Evolutionary conservation across 2,113 vertebrate species (phyloP).

Genomic region (Cygnus atratus): DNA sequence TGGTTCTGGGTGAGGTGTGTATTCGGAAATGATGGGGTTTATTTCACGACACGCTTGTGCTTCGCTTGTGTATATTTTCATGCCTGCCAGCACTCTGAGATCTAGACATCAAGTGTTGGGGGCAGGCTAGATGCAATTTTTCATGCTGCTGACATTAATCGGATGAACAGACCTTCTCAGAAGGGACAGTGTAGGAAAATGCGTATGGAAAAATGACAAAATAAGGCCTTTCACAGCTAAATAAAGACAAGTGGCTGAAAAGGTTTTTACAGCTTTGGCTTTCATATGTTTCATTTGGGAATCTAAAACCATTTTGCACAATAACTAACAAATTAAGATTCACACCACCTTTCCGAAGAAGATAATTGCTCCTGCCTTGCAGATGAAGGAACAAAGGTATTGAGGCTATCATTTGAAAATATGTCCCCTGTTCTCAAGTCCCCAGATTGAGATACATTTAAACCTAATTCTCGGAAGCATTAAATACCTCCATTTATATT

Average conservation of each 20-base stretch:
- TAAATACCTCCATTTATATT: constrained; percentile 19
- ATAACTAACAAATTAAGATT: constrained; percentile 41
- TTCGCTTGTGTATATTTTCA: not conserved
- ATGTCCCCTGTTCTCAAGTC: not conserved
- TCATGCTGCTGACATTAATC: constrained; percentile 34
- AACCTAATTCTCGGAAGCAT: constrained; percentile 20
- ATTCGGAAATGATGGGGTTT: not conserved
- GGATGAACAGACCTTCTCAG: constrained; percentile 47
- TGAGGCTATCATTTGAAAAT: constrained; percentile 23
- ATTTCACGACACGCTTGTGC: not conserved
- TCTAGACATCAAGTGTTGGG: not conserved
- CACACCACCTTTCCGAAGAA: constrained; percentile 12
- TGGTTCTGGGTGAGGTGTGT: not conserved
- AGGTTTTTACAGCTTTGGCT: constrained; percentile 25
- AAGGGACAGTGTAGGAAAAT: constrained; percentile 23
- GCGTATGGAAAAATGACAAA: constrained; percentile 36
- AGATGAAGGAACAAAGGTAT: constrained; percentile 41
- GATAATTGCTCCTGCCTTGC: constrained; percentile 32
- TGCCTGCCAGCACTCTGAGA: constrained; percentile 24
- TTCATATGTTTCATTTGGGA: constrained; percentile 27
- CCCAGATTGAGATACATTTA: constrained; percentile 1
- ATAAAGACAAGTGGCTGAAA: constrained; percentile 40
- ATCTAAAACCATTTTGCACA: constrained; percentile 17
- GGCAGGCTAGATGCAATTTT: constrained; percentile 17
- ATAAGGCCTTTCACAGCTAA: constrained; percentile 36